Evolutionary conservation across 2,113 vertebrate species (phyloP), one percentile per base, ranked within the genome.

Genomic region (Perca schrenkii): DNA sequence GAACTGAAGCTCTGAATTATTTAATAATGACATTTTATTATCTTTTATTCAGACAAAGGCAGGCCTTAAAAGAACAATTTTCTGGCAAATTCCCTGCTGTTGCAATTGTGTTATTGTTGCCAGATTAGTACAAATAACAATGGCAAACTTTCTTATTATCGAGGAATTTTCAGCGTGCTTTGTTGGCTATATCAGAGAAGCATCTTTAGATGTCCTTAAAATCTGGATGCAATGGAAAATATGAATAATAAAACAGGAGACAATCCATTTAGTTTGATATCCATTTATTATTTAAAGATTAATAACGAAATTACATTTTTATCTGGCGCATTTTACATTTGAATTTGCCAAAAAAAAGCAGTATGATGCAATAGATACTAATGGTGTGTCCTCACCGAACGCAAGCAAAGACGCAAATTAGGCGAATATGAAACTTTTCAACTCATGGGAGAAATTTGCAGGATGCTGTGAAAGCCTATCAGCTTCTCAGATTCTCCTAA

Each of bases 11-110:
- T n/a, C n/a, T 49, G 6, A 15, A 60, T 10, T 8, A 43, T 16
- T 22, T 58, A 58, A 56, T 65, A 10, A 66, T n/a, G 40, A 58
- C 17, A 56, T 47, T 76, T 54, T 54, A 28, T 40, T 36, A 56
- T 65, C 1, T 56, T 40, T 57, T 31, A 28, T 34, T 64, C 22
- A 46, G 40, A 11, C 40, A 43, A 43, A 43, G 40, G 40, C 6
- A 65, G 34, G 3, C 25, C 13, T 13, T 28, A 11, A 16, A 49
- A 4, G 2, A 22, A 25, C 2, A 50, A 13, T 34, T 52, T 34
- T 12, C 14, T 16, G 21, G 15, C 8, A 31, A 15, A 65, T 46
- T 46, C n/a, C 3, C 17, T 69, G 49, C 12, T 53, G 6, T 69
- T 69, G 19, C 36, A 15, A 65, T 65, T 65, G 62, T 65, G 40